phyloP scores from a whole-genome alignment of 2,888 invertebrate genomes.

The Sesia bembeciformis region DNA sequence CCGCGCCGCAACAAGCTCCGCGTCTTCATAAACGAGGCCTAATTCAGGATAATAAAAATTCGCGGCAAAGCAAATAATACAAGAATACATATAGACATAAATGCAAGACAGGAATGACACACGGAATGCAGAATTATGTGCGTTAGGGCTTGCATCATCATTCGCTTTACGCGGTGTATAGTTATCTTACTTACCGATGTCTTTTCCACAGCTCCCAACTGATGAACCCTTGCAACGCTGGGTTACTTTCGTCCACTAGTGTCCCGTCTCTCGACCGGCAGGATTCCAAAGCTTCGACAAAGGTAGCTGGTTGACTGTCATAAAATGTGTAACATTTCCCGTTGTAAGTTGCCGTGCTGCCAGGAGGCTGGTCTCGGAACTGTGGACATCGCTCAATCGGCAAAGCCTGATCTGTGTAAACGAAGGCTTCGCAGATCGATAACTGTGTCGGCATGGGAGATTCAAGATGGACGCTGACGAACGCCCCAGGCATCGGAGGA shows the following conservation, averaged over 20 bases:
- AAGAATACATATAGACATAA: no score
- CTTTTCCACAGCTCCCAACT: constrained; percentile 96
- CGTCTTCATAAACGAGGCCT: no score
- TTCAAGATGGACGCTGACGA: constrained; percentile 93
- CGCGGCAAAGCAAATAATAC: no score
- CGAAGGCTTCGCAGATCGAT: constrained; percentile 94
- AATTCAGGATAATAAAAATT: no score
- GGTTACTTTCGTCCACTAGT: constrained; percentile 93
- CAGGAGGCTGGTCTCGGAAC: constrained; percentile 93
- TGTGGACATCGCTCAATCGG: constrained; percentile 95
- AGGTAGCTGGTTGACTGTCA: constrained; percentile 86
- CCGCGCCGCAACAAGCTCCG: no score
- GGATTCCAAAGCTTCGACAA: constrained; percentile 85
- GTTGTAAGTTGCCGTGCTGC: constrained; percentile 93
- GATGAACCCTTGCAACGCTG: constrained; percentile 93
- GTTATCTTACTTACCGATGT: constrained; percentile 75
- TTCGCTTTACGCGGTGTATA: not conserved
- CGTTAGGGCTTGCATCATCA: no score
- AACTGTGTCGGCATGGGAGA: constrained; percentile 82
- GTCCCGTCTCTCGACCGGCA: constrained; percentile 89
- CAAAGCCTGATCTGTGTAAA: constrained; percentile 92
- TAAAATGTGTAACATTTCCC: constrained; percentile 97
- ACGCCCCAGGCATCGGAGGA: constrained; percentile 96
- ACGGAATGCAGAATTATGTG: no score
- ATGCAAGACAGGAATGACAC: no score